Percentiles rank a stretch among this genome's conserved stretches.
These are phyloP conservation scores for Apoda limacodes DNA, from an alignment of 2,888 invertebrate genomes.

Conservation along the genomic window DNA sequence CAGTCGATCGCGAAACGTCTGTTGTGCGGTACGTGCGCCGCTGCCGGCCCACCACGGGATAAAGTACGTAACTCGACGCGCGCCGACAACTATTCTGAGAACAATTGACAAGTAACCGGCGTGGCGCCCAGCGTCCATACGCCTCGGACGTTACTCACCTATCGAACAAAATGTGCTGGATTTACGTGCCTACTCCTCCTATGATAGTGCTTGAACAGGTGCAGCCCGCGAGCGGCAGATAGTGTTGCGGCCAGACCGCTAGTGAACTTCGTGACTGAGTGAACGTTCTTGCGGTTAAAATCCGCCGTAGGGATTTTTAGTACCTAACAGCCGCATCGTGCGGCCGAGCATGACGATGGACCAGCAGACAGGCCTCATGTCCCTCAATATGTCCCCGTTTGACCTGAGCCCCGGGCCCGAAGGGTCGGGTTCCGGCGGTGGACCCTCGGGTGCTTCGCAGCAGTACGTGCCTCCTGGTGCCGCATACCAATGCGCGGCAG, in stretches of 20 bases:
- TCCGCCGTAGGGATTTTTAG: slow-evolving; percentile 59
- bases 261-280: slow-evolving; percentile 68
- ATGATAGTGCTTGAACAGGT: slow-evolving; percentile 64
- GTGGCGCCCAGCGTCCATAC: slow-evolving; percentile 26
- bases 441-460: slow-evolving; percentile 58
- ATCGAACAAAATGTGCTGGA: slow-evolving; percentile 63
- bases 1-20: slow-evolving; percentile 64
- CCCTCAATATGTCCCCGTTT: slow-evolving; percentile 90
- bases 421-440: slow-evolving; percentile 73
- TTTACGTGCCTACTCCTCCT: slow-evolving; percentile 55
- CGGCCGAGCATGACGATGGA: slow-evolving; percentile 78
- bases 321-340: slow-evolving; percentile 49
- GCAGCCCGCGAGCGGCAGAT: slow-evolving; percentile 63
- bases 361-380: slow-evolving; percentile 86
- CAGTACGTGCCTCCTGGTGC: slow-evolving; percentile 69
- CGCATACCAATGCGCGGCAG: slow-evolving; percentile 57
- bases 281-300: slow-evolving; percentile 65
- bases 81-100: slow-evolving; percentile 37
- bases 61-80: slow-evolving; percentile 56
- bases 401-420: slow-evolving; percentile 78
- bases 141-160: slow-evolving; percentile 24
- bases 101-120: slow-evolving; percentile 27
- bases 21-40: slow-evolving; percentile 47
- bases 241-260: slow-evolving; percentile 67
- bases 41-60: slow-evolving; percentile 43